Evolutionary conservation across 2,888 invertebrate species (phyloP).

Genomic region (Meloe dianella): DNA sequence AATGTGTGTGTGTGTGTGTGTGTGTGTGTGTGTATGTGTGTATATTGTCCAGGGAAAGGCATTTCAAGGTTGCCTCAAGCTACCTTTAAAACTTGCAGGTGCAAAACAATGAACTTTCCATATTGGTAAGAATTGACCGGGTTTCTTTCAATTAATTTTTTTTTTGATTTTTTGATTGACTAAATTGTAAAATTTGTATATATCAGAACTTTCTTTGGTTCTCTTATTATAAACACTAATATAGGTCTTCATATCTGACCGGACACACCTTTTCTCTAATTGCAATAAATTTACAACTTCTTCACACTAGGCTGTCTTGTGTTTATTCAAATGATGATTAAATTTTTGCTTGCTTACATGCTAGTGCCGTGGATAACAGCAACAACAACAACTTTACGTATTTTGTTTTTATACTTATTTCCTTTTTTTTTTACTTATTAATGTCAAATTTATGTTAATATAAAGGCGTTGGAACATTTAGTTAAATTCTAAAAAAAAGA

Average conservation of each 20-base stretch:
- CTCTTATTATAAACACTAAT: background rate
- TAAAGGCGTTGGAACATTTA: background rate
- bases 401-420: constrained; percentile 1
- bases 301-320: constrained; percentile 37
- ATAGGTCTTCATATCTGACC: constrained; percentile 11
- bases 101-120: constrained; percentile 39
- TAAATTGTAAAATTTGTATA: background rate
- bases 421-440: background rate
- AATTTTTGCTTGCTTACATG: constrained; percentile 29
- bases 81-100: constrained; percentile 45
- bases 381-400: background rate
- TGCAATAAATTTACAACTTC: constrained; percentile 35
- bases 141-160: background rate
- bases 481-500: background rate
- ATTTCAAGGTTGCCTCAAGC: constrained; percentile 44
- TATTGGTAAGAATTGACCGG: constrained; percentile 12
- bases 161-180: background rate
- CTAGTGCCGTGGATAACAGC: background rate
- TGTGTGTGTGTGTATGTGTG: background rate
- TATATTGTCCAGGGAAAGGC: constrained; percentile 38
- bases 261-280: constrained; percentile 32
- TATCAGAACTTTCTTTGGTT: background rate
- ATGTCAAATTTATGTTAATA: constrained; percentile 11
- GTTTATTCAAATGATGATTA: constrained; percentile 38
- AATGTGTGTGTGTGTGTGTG: background rate